Evolutionary conservation across 2,113 vertebrate genomes (phyloP).

Genomic region (Lampris megalopsis): DNA sequence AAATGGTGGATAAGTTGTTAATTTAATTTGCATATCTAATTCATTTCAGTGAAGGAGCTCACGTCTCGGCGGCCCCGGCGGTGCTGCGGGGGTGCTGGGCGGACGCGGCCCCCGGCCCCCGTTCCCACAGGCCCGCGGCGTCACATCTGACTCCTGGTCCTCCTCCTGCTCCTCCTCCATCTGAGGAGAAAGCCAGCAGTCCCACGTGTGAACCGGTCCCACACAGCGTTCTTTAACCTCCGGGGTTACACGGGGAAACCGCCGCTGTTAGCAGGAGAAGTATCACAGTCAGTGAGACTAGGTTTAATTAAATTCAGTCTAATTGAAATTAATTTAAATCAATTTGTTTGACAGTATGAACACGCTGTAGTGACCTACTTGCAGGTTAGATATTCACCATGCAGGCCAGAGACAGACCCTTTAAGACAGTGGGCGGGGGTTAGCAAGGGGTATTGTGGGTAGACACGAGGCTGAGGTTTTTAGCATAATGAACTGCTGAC

Average conservation of each 20-base stretch:
- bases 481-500: no score
- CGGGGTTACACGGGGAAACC: constrained; percentile 36
- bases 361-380: no score
- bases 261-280: neutral
- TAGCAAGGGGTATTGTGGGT: no score
- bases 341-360: neutral
- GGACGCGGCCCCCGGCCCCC: constrained; percentile 48
- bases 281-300: neutral
- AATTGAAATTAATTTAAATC: neutral
- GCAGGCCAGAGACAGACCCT: no score
- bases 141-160: constrained; percentile 75
- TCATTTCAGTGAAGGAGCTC: neutral
- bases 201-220: constrained; percentile 51
- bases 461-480: no score
- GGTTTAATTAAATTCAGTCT: neutral
- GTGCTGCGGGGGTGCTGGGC: constrained; percentile 22
- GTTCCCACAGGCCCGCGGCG: constrained; percentile 80
- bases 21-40: no score
- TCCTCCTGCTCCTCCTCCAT: neutral
- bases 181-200: constrained; percentile 38
- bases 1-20: no score
- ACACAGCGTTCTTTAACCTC: constrained; percentile 9
- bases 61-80: neutral
- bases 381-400: no score
- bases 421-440: no score